A percentile compares a stretch with the other conserved stretches of the same genome.
phyloP scores from a whole-genome alignment of 2,888 invertebrate genomes.

The Chalcosyrphus nemorum region DNA sequence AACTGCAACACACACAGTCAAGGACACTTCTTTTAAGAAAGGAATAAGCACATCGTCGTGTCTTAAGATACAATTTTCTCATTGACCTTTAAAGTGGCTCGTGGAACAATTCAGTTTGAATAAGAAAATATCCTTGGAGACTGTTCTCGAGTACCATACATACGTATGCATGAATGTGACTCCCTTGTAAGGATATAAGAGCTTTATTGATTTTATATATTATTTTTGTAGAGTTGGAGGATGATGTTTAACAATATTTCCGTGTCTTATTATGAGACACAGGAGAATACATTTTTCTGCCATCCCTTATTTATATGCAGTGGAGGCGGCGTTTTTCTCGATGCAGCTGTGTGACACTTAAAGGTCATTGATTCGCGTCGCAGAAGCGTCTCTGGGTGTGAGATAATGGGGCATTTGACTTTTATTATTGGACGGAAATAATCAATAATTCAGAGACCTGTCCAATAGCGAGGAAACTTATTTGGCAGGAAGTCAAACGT shows the following conservation, averaged over 20 bases:
- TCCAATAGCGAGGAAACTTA: not conserved
- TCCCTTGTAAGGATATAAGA: not conserved
- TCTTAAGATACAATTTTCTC: not conserved
- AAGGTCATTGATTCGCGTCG: conserved; percentile 18
- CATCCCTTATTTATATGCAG: not conserved
- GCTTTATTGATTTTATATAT: conserved; percentile 29
- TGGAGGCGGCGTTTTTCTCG: not conserved
- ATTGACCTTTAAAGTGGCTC: conserved; percentile 45
- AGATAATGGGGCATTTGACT: not conserved
- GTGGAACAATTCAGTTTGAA: conserved; percentile 6
- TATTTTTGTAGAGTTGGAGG: conserved; percentile 8
- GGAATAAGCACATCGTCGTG: not conserved
- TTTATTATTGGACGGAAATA: not conserved
- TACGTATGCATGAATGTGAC: not conserved
- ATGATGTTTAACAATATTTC: conserved; percentile 8
- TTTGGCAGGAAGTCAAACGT: not conserved
- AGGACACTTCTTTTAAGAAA: conserved; percentile 33
- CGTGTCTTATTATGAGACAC: not conserved
- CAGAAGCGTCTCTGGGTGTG: not conserved
- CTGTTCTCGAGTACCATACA: not conserved
- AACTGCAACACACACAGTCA: conserved; percentile 45
- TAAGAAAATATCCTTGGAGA: conserved; percentile 12
- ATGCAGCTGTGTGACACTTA: conserved; percentile 3
- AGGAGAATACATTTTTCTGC: no score
- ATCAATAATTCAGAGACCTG: not conserved